Conservation (phyloP, 2,888 invertebrate species). For the Acheta domesticus region DNA sequence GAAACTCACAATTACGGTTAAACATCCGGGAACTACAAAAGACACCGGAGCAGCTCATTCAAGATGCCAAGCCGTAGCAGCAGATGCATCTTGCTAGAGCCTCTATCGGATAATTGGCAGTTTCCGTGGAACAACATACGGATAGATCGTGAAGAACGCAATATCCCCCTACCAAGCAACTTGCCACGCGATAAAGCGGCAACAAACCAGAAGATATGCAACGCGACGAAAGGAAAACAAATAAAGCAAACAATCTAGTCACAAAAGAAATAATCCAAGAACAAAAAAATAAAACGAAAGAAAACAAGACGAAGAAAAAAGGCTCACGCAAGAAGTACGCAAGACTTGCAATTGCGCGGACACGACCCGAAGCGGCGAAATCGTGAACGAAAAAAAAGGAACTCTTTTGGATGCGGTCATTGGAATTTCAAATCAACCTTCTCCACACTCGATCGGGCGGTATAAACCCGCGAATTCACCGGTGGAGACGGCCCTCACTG, state of each 20-base stretch:
- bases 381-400: not conserved
- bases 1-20: no score
- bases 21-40: no score
- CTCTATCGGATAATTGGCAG: not conserved
- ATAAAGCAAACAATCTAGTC: not conserved
- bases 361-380: not conserved
- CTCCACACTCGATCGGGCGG: not conserved
- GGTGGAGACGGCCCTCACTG: no score
- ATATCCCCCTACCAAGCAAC: no score
- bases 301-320: not conserved
- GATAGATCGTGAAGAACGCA: not conserved
- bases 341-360: not conserved
- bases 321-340: conserved; percentile 18
- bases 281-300: not conserved
- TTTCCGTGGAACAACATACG: not conserved
- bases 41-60: no score
- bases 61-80: no score
- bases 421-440: not conserved
- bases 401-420: not conserved
- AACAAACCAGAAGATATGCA: not conserved
- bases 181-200: not conserved
- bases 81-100: not conserved
- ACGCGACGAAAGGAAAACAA: not conserved
- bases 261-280: no score
- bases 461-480: not conserved